phyloP scores from a whole-genome alignment of 2,797 vertebrate species.

The Sciurus vulgaris region DNA sequence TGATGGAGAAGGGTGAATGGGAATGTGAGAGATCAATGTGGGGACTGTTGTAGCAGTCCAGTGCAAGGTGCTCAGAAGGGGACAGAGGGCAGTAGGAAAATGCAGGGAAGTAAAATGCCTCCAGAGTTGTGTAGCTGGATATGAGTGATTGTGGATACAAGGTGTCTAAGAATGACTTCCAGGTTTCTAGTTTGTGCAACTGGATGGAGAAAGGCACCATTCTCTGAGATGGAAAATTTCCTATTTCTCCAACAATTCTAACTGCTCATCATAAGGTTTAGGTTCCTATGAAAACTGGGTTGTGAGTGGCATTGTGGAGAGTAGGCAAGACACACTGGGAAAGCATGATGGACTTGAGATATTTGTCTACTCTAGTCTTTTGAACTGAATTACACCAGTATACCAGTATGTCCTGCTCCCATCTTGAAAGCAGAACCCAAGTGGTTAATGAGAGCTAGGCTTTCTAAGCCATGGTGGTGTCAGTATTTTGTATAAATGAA shows the following conservation, averaged over 20 bases:
- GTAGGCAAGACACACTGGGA: not conserved
- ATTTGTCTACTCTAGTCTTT: not conserved
- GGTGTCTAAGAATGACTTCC: not conserved
- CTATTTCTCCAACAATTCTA: too few relatives aligned
- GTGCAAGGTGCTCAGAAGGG: not conserved
- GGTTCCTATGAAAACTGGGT: not conserved
- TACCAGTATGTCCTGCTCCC: not conserved
- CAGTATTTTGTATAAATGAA: not conserved
- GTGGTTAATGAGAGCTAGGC: not conserved
- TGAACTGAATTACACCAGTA: not conserved
- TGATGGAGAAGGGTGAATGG: not conserved
- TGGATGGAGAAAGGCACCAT: accelerated
- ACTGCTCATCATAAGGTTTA: not conserved
- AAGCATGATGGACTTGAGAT: not conserved
- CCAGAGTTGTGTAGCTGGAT: not conserved
- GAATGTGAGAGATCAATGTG: not conserved
- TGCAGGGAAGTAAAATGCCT: too few relatives aligned
- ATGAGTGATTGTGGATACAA: too few relatives aligned
- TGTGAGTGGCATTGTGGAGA: accelerated
- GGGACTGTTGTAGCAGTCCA: too few relatives aligned
- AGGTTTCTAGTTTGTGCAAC: not conserved
- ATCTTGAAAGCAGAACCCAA: not conserved
- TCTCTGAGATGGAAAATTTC: too few relatives aligned
- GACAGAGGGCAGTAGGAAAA: too few relatives aligned
- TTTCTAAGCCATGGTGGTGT: not conserved